Conservation (phyloP, 2,113 vertebrate species). For the Burhinus oedicnemus region DNA sequence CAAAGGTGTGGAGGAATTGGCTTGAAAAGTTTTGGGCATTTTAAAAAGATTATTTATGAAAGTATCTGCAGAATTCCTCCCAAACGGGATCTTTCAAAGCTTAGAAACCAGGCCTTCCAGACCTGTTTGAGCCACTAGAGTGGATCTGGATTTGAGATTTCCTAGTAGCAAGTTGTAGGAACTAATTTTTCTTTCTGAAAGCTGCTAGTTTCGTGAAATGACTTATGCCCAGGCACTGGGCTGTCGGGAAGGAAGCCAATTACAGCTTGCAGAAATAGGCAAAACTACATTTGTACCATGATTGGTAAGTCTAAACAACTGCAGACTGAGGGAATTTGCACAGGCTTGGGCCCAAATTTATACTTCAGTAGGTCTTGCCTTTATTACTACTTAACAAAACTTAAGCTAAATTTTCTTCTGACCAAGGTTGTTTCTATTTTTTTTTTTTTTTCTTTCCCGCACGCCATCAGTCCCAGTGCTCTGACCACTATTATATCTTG, state of each 20-base stretch:
- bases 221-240: background rate
- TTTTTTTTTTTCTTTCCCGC: background rate
- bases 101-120: background rate
- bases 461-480: background rate
- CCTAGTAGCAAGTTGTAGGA: background rate
- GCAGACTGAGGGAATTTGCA: background rate
- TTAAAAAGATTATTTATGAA: background rate
- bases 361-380: background rate
- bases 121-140: background rate
- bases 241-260: background rate
- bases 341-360: background rate
- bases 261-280: background rate
- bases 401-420: background rate
- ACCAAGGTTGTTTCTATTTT: background rate
- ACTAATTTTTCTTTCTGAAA: background rate
- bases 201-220: background rate
- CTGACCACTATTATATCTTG: background rate
- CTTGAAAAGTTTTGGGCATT: background rate
- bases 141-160: background rate
- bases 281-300: background rate
- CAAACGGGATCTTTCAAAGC: background rate
- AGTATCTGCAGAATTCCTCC: background rate
- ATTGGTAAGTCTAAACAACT: background rate
- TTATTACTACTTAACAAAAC: background rate
- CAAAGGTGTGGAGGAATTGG: background rate